Evolutionary conservation across 1,140 invertebrate genomes (phyloP).

Genomic region (Tetraneura akinire): DNA sequence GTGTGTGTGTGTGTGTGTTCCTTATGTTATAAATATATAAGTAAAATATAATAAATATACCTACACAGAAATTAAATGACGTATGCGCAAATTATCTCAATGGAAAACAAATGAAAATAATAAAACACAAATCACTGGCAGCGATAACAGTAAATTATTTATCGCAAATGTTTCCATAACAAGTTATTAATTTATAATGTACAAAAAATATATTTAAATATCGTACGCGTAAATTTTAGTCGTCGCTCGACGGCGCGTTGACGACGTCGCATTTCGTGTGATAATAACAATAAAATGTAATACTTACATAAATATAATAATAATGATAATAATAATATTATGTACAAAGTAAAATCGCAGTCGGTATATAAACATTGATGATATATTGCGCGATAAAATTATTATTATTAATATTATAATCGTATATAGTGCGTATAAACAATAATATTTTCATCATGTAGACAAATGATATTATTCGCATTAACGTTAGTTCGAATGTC

Average conservation of each 20-base stretch:
- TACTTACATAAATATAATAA: too few species aligned
- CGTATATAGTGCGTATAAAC: background rate
- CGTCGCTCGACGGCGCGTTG: background rate
- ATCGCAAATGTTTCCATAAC: conserved; percentile 5
- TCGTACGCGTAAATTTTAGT: background rate
- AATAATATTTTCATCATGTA: background rate
- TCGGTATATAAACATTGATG: too few species aligned
- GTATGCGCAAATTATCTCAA: conserved; percentile 2
- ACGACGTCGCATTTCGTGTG: background rate
- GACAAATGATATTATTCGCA: conserved; percentile 1
- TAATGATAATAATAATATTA: too few species aligned
- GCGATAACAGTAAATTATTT: background rate
- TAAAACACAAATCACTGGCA: conserved; percentile 25
- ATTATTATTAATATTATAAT: too few species aligned
- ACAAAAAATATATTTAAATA: background rate
- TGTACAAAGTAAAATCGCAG: too few species aligned
- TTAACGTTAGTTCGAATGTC: background rate
- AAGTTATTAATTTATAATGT: background rate
- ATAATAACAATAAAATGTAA: too few species aligned
- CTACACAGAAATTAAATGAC: conserved; percentile 10
- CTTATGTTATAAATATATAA: background rate
- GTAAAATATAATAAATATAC: background rate
- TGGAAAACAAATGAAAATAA: conserved; percentile 33
- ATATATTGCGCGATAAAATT: too few species aligned
- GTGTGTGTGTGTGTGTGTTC: background rate